Evolutionary conservation across 1,140 invertebrate species (phyloP).

Genomic region (Megalonaias nervosa): DNA sequence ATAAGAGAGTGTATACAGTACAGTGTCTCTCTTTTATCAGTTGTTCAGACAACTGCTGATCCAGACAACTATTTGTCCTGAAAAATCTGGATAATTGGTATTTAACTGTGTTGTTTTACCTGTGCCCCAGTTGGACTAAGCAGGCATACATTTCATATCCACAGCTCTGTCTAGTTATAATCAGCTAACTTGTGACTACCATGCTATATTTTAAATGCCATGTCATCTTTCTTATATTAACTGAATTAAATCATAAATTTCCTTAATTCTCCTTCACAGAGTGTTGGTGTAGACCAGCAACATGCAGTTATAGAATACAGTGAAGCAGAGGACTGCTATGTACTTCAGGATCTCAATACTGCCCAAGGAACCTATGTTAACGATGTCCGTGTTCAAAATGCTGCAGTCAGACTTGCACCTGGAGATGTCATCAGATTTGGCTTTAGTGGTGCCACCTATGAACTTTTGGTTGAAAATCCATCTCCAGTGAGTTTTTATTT

Average conservation of each 20-base stretch:
- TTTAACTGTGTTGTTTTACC: too few species aligned
- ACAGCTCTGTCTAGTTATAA: too few species aligned
- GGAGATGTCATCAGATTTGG: slow-evolving; percentile 69
- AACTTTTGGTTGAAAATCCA: slow-evolving; percentile 61
- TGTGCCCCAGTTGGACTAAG: too few species aligned
- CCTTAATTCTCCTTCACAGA: slow-evolving; percentile 48
- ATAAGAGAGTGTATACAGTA: too few species aligned
- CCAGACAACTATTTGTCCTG: too few species aligned
- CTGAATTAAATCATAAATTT: neutral
- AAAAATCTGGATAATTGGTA: too few species aligned
- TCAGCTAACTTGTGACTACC: too few species aligned
- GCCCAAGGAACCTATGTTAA: slow-evolving; percentile 71
- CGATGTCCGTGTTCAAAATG: slow-evolving; percentile 70
- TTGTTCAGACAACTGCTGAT: too few species aligned
- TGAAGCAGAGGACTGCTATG: slow-evolving; percentile 68
- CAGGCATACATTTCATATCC: too few species aligned
- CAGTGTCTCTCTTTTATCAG: too few species aligned
- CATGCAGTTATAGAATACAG: slow-evolving; percentile 70
- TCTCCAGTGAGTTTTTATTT: slow-evolving; percentile 47
- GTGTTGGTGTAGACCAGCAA: slow-evolving; percentile 64
- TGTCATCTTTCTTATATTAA: too few species aligned
- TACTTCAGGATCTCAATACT: slow-evolving; percentile 70
- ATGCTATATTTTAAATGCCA: too few species aligned
- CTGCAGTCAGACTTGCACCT: slow-evolving; percentile 68
- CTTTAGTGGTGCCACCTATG: slow-evolving; percentile 60